Base-by-base conservation (phyloP, 2,888 invertebrate genomes). In the Adineta ricciae region DNA sequence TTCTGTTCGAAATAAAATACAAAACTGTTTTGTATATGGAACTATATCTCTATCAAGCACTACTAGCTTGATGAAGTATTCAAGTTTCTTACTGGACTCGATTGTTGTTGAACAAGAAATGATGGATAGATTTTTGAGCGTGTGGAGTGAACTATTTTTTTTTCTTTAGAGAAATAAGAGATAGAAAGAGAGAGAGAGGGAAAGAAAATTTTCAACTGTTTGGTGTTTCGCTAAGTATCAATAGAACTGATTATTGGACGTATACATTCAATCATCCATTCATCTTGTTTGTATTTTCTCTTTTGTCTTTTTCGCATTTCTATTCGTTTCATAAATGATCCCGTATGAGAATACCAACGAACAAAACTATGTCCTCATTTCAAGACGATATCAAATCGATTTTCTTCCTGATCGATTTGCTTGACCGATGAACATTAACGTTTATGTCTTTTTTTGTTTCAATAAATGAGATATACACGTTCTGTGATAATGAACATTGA, bases 401-500 rank as follows among this genome's bases (percentile, higher is more conserved):
- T 64, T 27, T 19, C 19, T 36, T 64, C 32, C 5, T n/a, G 27
- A 27, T 64, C 32, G 11, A 64, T 32, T 64, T 64, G 64, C 16
- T 64, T 16, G 64, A 64, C 11, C 46, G 11, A 11, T 64, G 64
- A 64, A 64, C 32, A 64, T 64, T 64, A 64, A 36, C 19, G n/a
- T n/a, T n/a, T n/a, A n/a, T n/a, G n/a, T n/a, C n/a, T 64, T 64
- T 64, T 16, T 4, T 32, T 56, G 14, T 46, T 54, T 54, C 54
- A 27, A 54, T 56, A 4, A 2, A 19, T 32, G 14, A 32, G 32
- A 32, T 36, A 64, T 32, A 64, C 19, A 64, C 19, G 64, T 64
- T 64, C 64, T 64, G 8, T 64, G 64, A 64, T 64, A 64, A 64
- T 64, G 64, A 64, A 64, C 64, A 64, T 64, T 64, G 32, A 64